phyloP scores from a whole-genome alignment of 2,797 vertebrate species.

The Cheirogaleus major region DNA sequence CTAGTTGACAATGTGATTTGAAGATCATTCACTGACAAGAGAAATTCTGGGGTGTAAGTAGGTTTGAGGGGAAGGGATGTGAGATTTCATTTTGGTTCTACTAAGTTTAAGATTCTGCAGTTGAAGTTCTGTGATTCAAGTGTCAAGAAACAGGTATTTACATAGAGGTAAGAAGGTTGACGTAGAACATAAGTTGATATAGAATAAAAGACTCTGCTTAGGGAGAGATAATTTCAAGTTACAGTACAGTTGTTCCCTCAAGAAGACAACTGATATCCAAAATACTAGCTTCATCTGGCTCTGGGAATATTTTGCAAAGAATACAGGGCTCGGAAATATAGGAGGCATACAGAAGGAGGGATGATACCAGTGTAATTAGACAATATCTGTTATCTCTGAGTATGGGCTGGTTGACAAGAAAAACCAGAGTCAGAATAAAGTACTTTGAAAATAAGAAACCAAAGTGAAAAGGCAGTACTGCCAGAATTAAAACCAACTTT shows the following conservation, averaged over 20 bases:
- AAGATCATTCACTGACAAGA: neutral
- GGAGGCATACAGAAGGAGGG: neutral
- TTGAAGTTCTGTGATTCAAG: neutral
- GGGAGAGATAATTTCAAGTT: neutral
- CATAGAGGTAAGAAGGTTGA: fast-evolving
- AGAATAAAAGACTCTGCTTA: neutral
- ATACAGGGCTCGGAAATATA: neutral
- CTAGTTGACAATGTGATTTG: neutral
- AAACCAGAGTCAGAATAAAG: neutral
- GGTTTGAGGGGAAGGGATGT: neutral
- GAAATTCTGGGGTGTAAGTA: too few relatives aligned
- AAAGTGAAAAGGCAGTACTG: neutral
- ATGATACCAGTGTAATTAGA: neutral
- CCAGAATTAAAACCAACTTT: neutral
- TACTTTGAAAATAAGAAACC: neutral
- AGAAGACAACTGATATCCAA: neutral
- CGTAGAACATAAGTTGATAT: neutral
- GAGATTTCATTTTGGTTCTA: neutral
- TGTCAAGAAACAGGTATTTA: neutral
- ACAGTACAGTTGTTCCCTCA: neutral
- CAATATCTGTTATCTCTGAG: neutral
- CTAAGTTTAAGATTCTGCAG: neutral
- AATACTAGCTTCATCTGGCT: neutral
- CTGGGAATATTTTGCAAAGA: neutral
- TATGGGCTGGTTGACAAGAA: neutral